phyloP scores from a whole-genome alignment of 2,797 vertebrate species.

The Arnoldichthys spilopterus region DNA sequence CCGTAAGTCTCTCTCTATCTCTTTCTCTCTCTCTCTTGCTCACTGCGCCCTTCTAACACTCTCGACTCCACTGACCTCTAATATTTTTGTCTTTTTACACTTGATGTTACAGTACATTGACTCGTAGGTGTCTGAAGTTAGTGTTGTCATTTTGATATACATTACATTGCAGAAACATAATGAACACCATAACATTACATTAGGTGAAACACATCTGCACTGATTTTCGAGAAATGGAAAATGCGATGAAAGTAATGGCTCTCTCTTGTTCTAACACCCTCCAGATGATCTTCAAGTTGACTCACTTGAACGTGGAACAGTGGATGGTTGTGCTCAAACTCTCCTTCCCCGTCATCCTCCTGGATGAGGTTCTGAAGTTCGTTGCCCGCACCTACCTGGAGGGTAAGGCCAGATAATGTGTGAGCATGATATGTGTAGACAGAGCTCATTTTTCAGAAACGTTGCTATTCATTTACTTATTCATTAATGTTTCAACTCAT shows the following conservation, averaged over 20 bases:
- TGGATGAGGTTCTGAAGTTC: constrained; percentile 92
- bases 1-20: constrained; percentile 75
- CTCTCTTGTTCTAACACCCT: not conserved
- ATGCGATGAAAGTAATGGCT: no score
- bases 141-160: not conserved
- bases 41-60: not conserved
- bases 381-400: constrained; percentile 90
- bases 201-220: no score
- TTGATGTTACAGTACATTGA: not conserved
- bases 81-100: not conserved
- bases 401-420: constrained; percentile 72
- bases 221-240: not conserved
- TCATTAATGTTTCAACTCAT: not conserved
- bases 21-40: constrained; percentile 37
- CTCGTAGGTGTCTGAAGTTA: not conserved
- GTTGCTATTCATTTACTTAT: not conserved
- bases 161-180: not conserved
- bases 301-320: constrained; percentile 76
- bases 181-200: no score
- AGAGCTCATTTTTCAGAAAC: not conserved
- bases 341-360: constrained; percentile 88
- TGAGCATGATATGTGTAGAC: not conserved
- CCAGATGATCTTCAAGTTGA: constrained; percentile 94
- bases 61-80: not conserved
- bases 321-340: constrained; percentile 91